phyloP scores from a whole-genome alignment of 1,140 invertebrate genomes.

The Heliconius himera region DNA sequence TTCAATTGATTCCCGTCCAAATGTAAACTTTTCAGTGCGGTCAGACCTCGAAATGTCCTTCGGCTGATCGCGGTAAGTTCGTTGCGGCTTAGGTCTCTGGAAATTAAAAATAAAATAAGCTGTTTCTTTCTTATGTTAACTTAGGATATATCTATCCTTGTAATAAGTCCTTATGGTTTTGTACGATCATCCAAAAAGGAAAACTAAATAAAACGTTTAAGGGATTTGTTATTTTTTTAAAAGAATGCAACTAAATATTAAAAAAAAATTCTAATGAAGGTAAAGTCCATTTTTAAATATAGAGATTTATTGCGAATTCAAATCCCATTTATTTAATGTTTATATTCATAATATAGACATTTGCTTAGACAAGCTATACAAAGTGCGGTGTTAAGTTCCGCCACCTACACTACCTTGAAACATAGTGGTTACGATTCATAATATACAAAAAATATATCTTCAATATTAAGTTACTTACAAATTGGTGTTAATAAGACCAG shows the following conservation, averaged over 20 bases:
- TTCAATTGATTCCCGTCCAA: conserved; percentile 97
- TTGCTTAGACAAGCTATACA: not conserved
- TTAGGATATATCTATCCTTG: not conserved
- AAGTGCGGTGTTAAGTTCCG: not conserved
- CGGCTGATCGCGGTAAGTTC: conserved; percentile 93
- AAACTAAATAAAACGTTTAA: not conserved
- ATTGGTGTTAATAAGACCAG: not conserved
- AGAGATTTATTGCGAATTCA: too few species aligned
- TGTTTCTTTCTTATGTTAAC: not conserved
- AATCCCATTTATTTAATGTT: not conserved
- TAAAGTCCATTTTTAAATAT: too few species aligned
- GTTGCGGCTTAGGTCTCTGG: conserved; percentile 97
- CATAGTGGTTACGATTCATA: too few species aligned
- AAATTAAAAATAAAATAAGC: conserved; percentile 52
- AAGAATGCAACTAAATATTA: too few species aligned
- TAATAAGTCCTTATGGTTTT: not conserved
- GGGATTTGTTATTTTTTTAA: too few species aligned
- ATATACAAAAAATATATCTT: not conserved
- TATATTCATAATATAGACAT: not conserved
- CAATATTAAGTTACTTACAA: not conserved
- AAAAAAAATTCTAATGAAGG: too few species aligned
- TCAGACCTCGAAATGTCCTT: conserved; percentile 92
- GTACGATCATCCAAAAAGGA: not conserved
- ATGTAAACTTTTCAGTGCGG: conserved; percentile 91
- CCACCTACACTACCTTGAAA: not conserved